Conservation (phyloP, 53 echinoderm and acorn worm genomes). For the Glandiceps talaboti region DNA sequence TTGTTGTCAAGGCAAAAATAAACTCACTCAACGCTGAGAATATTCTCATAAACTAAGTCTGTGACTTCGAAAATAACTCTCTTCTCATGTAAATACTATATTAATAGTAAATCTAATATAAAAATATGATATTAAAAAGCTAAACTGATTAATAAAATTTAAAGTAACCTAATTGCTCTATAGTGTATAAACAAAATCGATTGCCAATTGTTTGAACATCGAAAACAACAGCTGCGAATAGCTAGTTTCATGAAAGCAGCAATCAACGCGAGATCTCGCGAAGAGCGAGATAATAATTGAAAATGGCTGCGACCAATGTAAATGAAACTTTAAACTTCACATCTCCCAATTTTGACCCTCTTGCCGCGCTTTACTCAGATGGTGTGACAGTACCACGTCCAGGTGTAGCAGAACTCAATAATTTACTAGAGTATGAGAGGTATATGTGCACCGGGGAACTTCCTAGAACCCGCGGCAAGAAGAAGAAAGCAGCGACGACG, state of each 20-base stretch:
- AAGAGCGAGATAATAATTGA: constrained; percentile 6
- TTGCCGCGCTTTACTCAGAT: constrained; percentile 63
- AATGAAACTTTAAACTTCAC: constrained; percentile 50
- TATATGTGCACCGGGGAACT: constrained; percentile 6
- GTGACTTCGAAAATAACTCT: no score
- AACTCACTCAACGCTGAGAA: no score
- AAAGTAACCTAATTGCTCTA: no score
- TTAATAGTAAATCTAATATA: no score
- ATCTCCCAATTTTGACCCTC: constrained; percentile 65
- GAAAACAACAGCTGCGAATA: no score
- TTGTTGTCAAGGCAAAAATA: constrained; percentile 1
- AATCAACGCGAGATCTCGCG: background rate
- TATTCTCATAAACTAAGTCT: no score
- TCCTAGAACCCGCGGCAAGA: constrained; percentile 9
- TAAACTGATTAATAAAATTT: no score
- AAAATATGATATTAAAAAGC: no score
- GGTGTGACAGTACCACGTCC: constrained; percentile 38
- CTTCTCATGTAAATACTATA: no score
- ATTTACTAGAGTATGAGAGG: constrained; percentile 58
- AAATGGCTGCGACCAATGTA: constrained; percentile 86
- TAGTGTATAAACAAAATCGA: no score
- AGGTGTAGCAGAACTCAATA: constrained; percentile 39
- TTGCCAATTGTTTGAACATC: no score
- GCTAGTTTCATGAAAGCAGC: no score
- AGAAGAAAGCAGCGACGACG: constrained; percentile 53